Base-by-base conservation (phyloP, 1,140 invertebrate genomes). In the Drosophila jambulina region DNA sequence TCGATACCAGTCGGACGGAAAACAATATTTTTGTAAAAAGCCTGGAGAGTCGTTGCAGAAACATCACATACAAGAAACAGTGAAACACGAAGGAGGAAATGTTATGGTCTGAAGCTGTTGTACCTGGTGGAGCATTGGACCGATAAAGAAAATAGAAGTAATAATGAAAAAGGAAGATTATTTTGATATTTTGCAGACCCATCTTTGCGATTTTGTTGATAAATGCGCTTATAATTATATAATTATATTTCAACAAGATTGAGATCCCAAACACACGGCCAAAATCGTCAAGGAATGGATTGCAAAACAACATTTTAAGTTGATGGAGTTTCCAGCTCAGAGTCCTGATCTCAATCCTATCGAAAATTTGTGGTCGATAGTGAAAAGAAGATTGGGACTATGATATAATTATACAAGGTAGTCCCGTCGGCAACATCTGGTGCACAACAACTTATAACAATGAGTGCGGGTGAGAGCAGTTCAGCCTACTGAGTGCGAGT, bases 301-400 rank as follows among this genome's bases (percentile, higher is more conserved):
- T 15, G 38, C 1, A 43, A 46, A 36, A 6, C 42, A 65, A 38
- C 3, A 48, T 32, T 57, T 56, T 38, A 32, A 56, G 21, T 15
- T 64, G 21, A 56, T 64, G 51, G 36, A 34, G 45, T 54, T n/a
- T 27, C 36, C 49, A 53, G 48, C 59, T 12, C 23, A 51, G 25
- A 51, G 51, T 57, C 29, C 42, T 51, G 62, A 65, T 23, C 29
- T 65, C 10, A 65, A 46, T 56, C 42, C 62, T 4, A 57, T 56
- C 29, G 21, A 65, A 32, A 57, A 46, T 27, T 51, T 65, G 27
- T 57, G 40, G 51, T 65, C 42, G 36, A 63, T 63, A 9, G 48
- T 63, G 27, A 57, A 65, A 32, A 45, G 62, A 29, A 42, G 62
- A n/a, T n/a, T n/a, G n/a, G n/a, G n/a, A n/a, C n/a, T n/a, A n/a